Conservation (phyloP, 2,113 vertebrate species). For the Phylloscopus trochilus region DNA sequence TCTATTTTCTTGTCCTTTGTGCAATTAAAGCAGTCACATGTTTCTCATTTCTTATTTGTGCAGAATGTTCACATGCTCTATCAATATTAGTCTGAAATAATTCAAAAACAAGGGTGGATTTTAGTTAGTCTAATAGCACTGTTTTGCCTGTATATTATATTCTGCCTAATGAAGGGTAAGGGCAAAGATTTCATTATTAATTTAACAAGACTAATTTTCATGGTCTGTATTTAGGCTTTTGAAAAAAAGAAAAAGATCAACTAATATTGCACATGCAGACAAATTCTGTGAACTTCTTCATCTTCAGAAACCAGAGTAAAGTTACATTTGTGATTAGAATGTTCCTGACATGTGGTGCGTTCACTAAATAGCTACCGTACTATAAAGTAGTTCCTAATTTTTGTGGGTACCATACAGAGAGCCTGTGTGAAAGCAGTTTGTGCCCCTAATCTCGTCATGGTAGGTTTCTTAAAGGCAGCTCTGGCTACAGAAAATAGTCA, state of each 20-base stretch:
- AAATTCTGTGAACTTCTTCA: neutral
- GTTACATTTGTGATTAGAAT: neutral
- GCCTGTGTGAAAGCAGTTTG: neutral
- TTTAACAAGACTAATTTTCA: slow-evolving; percentile 8
- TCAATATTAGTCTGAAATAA: neutral
- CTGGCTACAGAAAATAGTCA: neutral
- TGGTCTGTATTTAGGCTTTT: neutral
- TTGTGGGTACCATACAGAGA: neutral
- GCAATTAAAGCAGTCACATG: neutral
- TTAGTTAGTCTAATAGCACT: neutral
- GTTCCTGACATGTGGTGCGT: neutral
- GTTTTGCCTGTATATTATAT: neutral
- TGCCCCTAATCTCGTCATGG: neutral
- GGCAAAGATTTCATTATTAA: neutral
- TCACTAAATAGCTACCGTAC: neutral
- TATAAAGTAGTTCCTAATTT: neutral
- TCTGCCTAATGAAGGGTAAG: neutral
- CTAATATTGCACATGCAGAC: neutral
- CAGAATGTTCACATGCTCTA: neutral
- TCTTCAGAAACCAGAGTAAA: neutral
- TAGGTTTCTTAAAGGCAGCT: neutral
- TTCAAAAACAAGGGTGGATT: neutral
- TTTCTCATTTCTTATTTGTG: neutral
- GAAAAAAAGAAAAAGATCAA: neutral
- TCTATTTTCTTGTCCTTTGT: neutral